A percentile compares a stretch with the other conserved stretches of the same genome.
phyloP scores from a whole-genome alignment of 53 echinoderm and acorn worm genomes.

The Actinopyga echinites region DNA sequence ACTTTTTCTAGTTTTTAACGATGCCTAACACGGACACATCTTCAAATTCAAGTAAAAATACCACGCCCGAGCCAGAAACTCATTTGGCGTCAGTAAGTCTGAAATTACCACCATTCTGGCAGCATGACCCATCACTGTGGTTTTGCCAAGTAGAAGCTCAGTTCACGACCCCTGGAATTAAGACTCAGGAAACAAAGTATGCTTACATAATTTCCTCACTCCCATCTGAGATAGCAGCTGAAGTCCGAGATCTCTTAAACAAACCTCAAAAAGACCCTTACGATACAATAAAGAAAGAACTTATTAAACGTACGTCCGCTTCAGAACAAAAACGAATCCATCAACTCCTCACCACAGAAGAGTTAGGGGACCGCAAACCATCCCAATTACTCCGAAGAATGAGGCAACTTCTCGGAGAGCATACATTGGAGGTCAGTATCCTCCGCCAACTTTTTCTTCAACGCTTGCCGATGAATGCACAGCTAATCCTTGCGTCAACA shows the following conservation, averaged over 20 bases:
- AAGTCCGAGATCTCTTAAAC: slow-evolving; percentile 7
- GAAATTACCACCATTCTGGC: slow-evolving; percentile 20
- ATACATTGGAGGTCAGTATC: slow-evolving; percentile 22
- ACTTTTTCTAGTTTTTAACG: too few relatives aligned
- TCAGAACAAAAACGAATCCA: slow-evolving; percentile 38
- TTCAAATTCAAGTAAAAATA: too few relatives aligned
- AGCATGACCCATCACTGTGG: neutral
- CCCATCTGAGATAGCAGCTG: slow-evolving; percentile 1
- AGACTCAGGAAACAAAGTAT: neutral
- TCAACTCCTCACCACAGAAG: slow-evolving; percentile 24
- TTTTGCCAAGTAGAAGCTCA: slow-evolving; percentile 22
- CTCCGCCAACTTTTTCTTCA: slow-evolving; percentile 26
- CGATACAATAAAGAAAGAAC: neutral
- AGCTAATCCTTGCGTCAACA: slow-evolving; percentile 20
- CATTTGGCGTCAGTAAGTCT: neutral
- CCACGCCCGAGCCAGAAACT: neutral
- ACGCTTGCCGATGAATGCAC: slow-evolving; percentile 5
- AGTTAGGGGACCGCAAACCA: slow-evolving; percentile 40
- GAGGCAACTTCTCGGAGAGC: slow-evolving; percentile 23
- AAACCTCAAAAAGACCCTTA: neutral
- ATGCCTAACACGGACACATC: too few relatives aligned
- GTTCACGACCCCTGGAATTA: neutral
- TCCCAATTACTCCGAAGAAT: slow-evolving; percentile 24
- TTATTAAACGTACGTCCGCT: slow-evolving; percentile 5
- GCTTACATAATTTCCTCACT: slow-evolving; percentile 51